These are phyloP conservation scores for Dolichallabes microphthalmus DNA, from an alignment of 2,113 vertebrate species.

Conservation along the genomic window DNA sequence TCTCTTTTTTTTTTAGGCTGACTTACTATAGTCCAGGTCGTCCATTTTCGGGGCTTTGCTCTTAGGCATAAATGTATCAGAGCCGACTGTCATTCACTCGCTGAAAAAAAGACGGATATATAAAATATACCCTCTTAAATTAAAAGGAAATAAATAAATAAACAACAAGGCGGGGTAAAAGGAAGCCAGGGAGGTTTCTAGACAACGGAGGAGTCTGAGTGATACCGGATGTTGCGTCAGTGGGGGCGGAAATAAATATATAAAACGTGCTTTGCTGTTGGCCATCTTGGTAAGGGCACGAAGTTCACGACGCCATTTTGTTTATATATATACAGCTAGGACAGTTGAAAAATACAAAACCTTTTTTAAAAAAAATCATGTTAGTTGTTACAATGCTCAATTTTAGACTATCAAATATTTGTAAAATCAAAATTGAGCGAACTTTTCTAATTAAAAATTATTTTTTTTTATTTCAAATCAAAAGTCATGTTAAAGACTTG, in stretches of 20 bases:
- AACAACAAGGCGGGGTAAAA: constrained; percentile 52
- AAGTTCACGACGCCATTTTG: background rate
- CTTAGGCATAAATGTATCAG: constrained; percentile 82
- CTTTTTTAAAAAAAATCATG: background rate
- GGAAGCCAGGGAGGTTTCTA: constrained; percentile 60
- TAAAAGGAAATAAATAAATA: constrained; percentile 57
- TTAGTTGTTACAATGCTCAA: background rate
- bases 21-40: constrained; percentile 83
- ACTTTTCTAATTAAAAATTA: too few relatives aligned
- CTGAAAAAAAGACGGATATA: constrained; percentile 71
- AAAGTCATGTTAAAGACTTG: too few relatives aligned
- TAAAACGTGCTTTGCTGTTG: background rate
- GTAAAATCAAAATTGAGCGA: too few relatives aligned
- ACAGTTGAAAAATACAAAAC: too few relatives aligned
- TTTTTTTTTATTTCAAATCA: too few relatives aligned
- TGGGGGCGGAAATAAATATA: background rate
- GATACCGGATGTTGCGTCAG: constrained; percentile 64
- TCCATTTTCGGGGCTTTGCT: constrained; percentile 83
- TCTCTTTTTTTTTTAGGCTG: background rate
- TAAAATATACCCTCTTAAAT: constrained; percentile 72
- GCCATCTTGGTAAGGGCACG: constrained; percentile 56
- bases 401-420: background rate
- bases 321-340: too few relatives aligned
- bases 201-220: constrained; percentile 73
- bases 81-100: constrained; percentile 80